Percentiles rank a stretch among this genome's conserved stretches.
phyloP scores from a whole-genome alignment of 92 coral and sea anemone species.

The Epizoanthus illoricatus region DNA sequence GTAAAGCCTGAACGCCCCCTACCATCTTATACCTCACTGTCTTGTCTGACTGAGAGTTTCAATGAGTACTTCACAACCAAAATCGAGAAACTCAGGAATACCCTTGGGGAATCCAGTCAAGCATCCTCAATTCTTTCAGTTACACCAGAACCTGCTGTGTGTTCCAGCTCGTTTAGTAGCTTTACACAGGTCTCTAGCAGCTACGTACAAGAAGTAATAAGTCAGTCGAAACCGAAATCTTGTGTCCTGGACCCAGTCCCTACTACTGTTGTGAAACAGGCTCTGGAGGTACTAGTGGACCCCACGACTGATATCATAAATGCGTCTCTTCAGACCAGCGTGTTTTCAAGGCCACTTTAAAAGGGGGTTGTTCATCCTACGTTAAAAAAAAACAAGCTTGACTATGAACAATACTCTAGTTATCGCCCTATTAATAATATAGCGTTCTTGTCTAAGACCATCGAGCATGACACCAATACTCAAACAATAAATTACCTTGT shows the following conservation, averaged over 20 bases:
- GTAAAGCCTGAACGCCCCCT: not conserved
- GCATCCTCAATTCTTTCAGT: not conserved
- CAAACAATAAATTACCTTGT: too few species aligned
- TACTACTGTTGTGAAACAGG: slow-evolving; percentile 30
- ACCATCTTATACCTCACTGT: not conserved
- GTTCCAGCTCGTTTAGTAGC: not conserved
- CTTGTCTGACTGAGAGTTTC: not conserved
- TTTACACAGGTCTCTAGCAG: not conserved
- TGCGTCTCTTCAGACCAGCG: slow-evolving; percentile 29
- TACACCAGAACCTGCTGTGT: not conserved
- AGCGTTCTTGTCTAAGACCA: not conserved
- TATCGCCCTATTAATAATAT: slow-evolving; percentile 22
- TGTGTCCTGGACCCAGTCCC: slow-evolving; percentile 37
- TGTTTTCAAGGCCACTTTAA: not conserved
- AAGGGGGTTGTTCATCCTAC: slow-evolving; percentile 13
- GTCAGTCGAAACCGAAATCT: slow-evolving; percentile 37
- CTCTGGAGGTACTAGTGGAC: not conserved
- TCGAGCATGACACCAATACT: not conserved
- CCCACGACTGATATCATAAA: slow-evolving; percentile 38
- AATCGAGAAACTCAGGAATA: not conserved
- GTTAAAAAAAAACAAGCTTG: not conserved
- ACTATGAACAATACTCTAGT: not conserved
- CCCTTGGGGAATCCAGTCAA: not conserved
- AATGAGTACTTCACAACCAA: not conserved
- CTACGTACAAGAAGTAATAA: not conserved